Base-by-base conservation (phyloP, 1,140 invertebrate species). In the Choristoneura fumiferana region DNA sequence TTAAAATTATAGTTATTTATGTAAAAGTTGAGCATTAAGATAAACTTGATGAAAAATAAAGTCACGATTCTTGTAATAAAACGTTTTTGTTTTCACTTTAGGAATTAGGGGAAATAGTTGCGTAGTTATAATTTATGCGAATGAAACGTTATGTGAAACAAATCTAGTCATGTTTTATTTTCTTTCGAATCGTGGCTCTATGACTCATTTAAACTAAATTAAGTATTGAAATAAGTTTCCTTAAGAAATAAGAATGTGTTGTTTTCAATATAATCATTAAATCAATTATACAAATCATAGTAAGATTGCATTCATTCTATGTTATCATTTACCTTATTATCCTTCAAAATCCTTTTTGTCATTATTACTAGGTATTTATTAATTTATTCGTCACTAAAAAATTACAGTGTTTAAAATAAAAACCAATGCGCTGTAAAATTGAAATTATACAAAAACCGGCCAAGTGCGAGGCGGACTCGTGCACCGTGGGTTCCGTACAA, bases 271-370 rank as follows among this genome's bases (percentile, higher is more conserved):
- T 79, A 79, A 79, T 61, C 72, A 69, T 67, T 69, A 64, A 69
- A 54, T 77, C 71, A 79, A 79, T 61, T 77, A 78, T 81, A 81
- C 69, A 83, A 79, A 67, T 79, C 67, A 75, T 80, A 81, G 78
- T 66, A 54, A 69, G 59, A 76, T 79, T 74, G 79, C 79, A 81
- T 75, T 45, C 71, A 81, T 76, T 63, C 58, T 59, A 71, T 73
- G 69, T 73, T n/a, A 71, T 77, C 69, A 60, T 73, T 78, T 62
- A 55, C 54, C 36, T 14, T n/a, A 13, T 34, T 2, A 12, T 52
- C 17, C 29, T 10, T 29, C 22, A 29, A 29, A n/a, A n/a, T n/a
- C n/a, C n/a, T n/a, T n/a, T n/a, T n/a, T n/a, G n/a, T n/a, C n/a
- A n/a, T n/a, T n/a, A n/a, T n/a, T n/a, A n/a, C n/a, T n/a, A n/a